Conservation (phyloP, 2,888 invertebrate genomes). For the Zygogramma bicolorata region DNA sequence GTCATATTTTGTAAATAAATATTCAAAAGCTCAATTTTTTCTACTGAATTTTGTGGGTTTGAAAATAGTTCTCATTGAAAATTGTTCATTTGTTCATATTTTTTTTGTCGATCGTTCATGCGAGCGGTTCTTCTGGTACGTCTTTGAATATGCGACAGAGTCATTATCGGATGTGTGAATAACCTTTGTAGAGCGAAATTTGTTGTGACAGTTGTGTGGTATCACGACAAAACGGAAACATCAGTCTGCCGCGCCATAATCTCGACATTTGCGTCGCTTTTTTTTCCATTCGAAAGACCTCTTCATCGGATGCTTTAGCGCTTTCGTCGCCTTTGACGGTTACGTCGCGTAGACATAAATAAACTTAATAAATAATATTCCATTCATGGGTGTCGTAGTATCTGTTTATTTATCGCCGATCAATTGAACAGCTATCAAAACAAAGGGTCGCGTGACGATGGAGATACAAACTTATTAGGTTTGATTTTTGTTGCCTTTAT, state of each 20-base stretch:
- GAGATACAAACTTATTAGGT: too few relatives aligned
- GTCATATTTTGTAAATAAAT: too few relatives aligned
- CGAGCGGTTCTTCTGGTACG: neutral
- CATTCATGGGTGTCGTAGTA: neutral
- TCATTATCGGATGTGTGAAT: neutral
- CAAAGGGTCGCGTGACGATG: neutral
- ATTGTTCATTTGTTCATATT: too few relatives aligned
- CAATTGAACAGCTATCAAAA: neutral
- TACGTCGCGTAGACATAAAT: neutral
- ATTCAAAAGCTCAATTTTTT: too few relatives aligned
- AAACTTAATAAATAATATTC: neutral
- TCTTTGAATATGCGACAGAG: neutral
- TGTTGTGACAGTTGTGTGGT: conserved; percentile 30
- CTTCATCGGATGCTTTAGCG: neutral
- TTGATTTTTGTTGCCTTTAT: too few relatives aligned
- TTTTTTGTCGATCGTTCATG: too few relatives aligned
- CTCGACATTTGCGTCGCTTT: conserved; percentile 12
- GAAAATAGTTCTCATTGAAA: too few relatives aligned
- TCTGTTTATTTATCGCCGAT: neutral
- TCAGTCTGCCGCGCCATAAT: conserved; percentile 18
- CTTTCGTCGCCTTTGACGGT: neutral
- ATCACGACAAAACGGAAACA: conserved; percentile 31
- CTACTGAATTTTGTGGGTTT: too few relatives aligned
- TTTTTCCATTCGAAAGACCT: neutral
- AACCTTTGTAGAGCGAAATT: conserved; percentile 12